Evolutionary conservation across 1,140 invertebrate species (phyloP).

Genomic region (Zaprionus capensis): DNA sequence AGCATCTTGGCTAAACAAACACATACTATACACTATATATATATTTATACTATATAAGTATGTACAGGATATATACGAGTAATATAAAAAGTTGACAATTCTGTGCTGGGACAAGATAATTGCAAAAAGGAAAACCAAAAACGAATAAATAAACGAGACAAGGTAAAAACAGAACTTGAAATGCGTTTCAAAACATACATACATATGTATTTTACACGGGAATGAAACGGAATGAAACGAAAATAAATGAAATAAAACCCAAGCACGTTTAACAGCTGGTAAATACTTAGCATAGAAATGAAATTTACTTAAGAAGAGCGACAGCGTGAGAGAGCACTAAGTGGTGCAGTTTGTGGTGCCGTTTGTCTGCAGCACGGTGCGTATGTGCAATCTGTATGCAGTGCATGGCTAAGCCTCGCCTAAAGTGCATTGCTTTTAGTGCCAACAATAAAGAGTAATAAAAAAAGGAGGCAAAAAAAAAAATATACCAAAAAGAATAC

Average conservation of each 20-base stretch:
- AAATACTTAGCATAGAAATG: slow-evolving; percentile 60
- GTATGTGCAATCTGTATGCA: slow-evolving; percentile 58
- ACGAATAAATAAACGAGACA: slow-evolving; percentile 11
- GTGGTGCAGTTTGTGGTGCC: slow-evolving; percentile 27
- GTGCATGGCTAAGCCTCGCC: slow-evolving; percentile 12
- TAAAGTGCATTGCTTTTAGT: slow-evolving; percentile 79
- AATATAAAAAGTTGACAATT: slow-evolving; percentile 60
- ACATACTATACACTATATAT: slow-evolving; percentile 46
- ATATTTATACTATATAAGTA: slow-evolving; percentile 53
- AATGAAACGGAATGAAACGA: background rate
- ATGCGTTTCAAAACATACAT: slow-evolving; percentile 21
- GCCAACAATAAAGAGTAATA: slow-evolving; percentile 47
- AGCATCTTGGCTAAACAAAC: slow-evolving; percentile 49
- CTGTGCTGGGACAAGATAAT: slow-evolving; percentile 80
- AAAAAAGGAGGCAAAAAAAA: slow-evolving; percentile 24
- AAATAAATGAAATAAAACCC: slow-evolving; percentile 33
- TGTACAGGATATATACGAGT: slow-evolving; percentile 24
- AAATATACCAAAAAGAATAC: slow-evolving; percentile 26
- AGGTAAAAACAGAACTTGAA: slow-evolving; percentile 44
- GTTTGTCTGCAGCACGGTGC: slow-evolving; percentile 45
- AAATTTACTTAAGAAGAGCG: slow-evolving; percentile 54
- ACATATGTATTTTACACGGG: slow-evolving; percentile 17
- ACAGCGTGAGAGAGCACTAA: slow-evolving; percentile 19
- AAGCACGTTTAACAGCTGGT: slow-evolving; percentile 68
- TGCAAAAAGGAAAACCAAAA: slow-evolving; percentile 51